phyloP scores from a whole-genome alignment of 2,113 vertebrate species.

The Empidonax alnorum region DNA sequence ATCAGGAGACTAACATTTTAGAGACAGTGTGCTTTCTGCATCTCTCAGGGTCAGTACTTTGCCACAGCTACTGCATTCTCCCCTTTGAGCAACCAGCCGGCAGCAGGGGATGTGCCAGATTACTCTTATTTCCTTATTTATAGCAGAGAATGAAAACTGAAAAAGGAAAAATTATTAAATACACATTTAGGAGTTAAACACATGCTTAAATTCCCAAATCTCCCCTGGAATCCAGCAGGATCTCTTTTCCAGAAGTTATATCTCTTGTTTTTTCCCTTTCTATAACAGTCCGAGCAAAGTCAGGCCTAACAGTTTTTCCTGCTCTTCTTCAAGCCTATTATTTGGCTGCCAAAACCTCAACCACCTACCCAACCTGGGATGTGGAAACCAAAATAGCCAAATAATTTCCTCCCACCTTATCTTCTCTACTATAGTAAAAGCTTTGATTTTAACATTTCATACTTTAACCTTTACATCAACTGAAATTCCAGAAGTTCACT shows the following conservation, averaged over 20 bases:
- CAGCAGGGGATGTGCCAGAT: neutral
- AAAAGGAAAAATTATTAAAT: neutral
- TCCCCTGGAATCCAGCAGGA: neutral
- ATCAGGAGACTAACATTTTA: neutral
- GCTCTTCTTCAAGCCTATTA: neutral
- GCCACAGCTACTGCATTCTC: neutral
- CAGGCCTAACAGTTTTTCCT: neutral
- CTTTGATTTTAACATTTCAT: neutral
- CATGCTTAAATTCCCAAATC: neutral
- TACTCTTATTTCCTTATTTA: neutral
- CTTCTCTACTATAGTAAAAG: neutral
- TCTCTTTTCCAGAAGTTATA: neutral
- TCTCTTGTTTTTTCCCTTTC: neutral
- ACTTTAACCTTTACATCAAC: neutral
- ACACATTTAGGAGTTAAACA: neutral
- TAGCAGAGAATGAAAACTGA: neutral
- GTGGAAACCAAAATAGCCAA: neutral
- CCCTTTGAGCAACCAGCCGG: neutral
- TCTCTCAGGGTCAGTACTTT: neutral
- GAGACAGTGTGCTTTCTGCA: fast-evolving
- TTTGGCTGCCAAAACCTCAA: neutral
- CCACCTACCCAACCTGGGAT: neutral
- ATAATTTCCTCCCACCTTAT: neutral
- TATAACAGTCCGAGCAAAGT: neutral
- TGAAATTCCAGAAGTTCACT: neutral